Percentiles rank a stretch among this genome's conserved stretches.
Conservation (phyloP, 2,797 vertebrate genomes). For the Pristis pectinata region DNA sequence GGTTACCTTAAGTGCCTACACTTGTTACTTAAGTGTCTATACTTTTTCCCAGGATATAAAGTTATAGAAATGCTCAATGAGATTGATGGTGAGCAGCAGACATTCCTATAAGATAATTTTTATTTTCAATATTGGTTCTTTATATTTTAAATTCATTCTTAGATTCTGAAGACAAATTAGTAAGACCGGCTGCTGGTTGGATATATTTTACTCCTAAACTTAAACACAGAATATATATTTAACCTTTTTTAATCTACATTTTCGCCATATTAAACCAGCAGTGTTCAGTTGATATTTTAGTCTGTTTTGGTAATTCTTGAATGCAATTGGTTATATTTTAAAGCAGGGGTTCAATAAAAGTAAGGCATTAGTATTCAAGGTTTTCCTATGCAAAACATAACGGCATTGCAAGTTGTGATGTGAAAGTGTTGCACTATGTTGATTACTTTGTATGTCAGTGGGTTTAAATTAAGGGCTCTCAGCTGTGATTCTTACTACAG, state of each 20-base stretch:
- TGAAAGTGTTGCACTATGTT: background rate
- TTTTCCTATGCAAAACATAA: background rate
- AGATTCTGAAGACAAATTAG: background rate
- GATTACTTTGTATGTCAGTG: background rate
- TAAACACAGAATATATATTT: too few relatives aligned
- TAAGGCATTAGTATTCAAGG: background rate
- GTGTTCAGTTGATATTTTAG: background rate
- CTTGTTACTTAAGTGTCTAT: too few relatives aligned
- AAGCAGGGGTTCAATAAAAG: background rate
- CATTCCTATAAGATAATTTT: background rate
- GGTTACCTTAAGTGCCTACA: background rate
- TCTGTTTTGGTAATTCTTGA: background rate
- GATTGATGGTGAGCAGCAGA: background rate
- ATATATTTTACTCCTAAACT: too few relatives aligned
- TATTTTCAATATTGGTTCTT: background rate
- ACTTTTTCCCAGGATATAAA: background rate
- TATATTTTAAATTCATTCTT: background rate
- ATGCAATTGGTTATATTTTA: background rate
- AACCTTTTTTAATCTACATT: background rate
- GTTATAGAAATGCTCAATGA: background rate
- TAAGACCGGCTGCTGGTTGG: background rate
- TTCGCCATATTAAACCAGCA: background rate
- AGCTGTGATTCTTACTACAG: background rate
- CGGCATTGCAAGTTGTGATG: background rate
- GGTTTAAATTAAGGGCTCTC: background rate